Percentiles rank a stretch among this genome's conserved stretches.
phyloP scores from a whole-genome alignment of 2,113 vertebrate species.

The Holacanthus passer region DNA sequence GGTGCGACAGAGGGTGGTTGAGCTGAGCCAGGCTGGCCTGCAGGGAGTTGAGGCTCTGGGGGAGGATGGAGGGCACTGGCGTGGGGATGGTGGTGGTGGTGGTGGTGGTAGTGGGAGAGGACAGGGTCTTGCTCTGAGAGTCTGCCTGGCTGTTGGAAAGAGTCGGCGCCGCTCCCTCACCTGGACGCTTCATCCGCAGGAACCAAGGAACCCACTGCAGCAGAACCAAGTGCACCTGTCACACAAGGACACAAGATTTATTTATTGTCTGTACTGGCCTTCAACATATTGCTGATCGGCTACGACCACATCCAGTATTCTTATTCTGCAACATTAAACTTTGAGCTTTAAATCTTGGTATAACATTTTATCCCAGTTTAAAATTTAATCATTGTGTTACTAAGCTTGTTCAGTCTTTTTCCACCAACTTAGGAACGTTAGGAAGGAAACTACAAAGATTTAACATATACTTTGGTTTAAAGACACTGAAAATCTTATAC shows the following conservation, averaged over 20 bases:
- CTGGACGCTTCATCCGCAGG: slow-evolving; percentile 86
- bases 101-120: slow-evolving; percentile 71
- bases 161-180: slow-evolving; percentile 73
- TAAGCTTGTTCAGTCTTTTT: background rate
- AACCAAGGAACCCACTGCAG: slow-evolving; percentile 89
- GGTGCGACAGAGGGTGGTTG: slow-evolving; percentile 64
- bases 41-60: slow-evolving; percentile 76
- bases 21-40: slow-evolving; percentile 74
- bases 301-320: background rate
- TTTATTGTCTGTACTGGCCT: background rate
- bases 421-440: background rate
- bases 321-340: background rate
- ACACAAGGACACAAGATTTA: background rate
- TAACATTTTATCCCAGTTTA: background rate
- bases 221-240: slow-evolving; percentile 83
- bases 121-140: slow-evolving; percentile 75
- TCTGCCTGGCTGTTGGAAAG: slow-evolving; percentile 73
- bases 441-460: background rate
- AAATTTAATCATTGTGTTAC: background rate
- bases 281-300: background rate
- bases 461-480: background rate
- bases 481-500: background rate
- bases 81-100: slow-evolving; percentile 75
- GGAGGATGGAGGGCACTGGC: slow-evolving; percentile 63
- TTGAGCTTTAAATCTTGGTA: background rate